Base-by-base conservation (phyloP, 2,888 invertebrate genomes). In the Macropis europaea region DNA sequence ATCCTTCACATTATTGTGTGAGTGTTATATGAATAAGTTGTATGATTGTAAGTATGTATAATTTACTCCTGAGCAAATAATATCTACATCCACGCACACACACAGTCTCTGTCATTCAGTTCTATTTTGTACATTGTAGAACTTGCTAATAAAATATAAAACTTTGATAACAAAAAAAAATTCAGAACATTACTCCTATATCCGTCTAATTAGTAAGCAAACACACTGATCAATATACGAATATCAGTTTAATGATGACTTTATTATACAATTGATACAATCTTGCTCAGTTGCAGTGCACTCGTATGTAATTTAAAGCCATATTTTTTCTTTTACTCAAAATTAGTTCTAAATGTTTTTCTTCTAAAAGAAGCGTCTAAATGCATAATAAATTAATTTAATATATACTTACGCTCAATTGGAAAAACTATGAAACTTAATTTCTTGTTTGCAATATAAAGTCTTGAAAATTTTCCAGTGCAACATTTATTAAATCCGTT, bases 201-300 rank as follows among this genome's bases (percentile, higher is more conserved):
- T n/a, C n/a, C n/a, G n/a, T 26, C 15, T 47, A 15, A 3, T 50
- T 45, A 36, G 32, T 15, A 47, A 24, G 4, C 32, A 28, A 22
- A 47, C 7, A 42, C 40, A 11, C 30, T 38, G 24, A 54, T 11
- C 32, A 28, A 67, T 47, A 9, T 38, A 22, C 9, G 17, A 24
- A 3, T 50, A 54, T 6, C 42, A 26, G 30, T 42, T 42, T 69
- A 34, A 53, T 22, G 70, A 69, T 42, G 34, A 52, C 47, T 70
- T 70, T 70, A 70, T 70, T 70, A 19, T 26, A 60, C 24, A 54
- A 15, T 17, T 48, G 40, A 70, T 70, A 70, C 70, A 70, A 42
- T 60, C 19, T 54, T 54, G 34, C 38, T 19, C 32, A 40, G 26
- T 45, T 60, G 3, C 15, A 5, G 26, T 59, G 13, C 17, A 34